Percentiles rank a stretch among this genome's conserved stretches.
phyloP scores from a whole-genome alignment of 2,888 invertebrate species.

The Scaptodrosophila latifasciaeformis region DNA sequence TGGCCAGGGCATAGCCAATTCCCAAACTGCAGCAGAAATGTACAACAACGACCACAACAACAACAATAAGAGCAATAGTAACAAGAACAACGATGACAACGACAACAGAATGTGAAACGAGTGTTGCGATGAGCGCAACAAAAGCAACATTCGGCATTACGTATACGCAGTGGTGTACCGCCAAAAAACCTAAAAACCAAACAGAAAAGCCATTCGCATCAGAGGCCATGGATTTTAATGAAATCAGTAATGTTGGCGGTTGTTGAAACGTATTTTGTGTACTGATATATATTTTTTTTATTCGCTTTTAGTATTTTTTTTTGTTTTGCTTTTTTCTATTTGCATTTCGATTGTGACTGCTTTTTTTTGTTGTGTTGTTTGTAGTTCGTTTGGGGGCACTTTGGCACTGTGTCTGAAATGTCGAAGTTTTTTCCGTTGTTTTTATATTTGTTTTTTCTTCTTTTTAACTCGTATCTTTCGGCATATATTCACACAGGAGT shows the following conservation, averaged over 20 bases:
- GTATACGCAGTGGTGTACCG: slow-evolving; percentile 68
- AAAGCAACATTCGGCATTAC: slow-evolving; percentile 62
- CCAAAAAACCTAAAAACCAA: slow-evolving; percentile 28
- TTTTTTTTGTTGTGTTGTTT: background rate
- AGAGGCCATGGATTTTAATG: slow-evolving; percentile 40
- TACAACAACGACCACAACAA: slow-evolving; percentile 61
- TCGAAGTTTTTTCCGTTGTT: background rate
- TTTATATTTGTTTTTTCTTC: background rate
- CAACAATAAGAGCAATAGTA: slow-evolving; percentile 18
- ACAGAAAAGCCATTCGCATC: slow-evolving; percentile 1
- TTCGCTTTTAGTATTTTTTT: background rate
- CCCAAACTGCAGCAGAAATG: slow-evolving; percentile 68
- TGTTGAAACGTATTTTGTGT: slow-evolving; percentile 12
- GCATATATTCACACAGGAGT: slow-evolving; percentile 54
- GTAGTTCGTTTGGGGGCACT: background rate
- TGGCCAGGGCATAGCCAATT: slow-evolving; percentile 44
- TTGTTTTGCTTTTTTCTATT: background rate
- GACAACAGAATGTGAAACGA: background rate
- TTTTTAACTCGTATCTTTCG: background rate
- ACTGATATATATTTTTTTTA: slow-evolving; percentile 10
- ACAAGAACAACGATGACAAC: slow-evolving; percentile 26
- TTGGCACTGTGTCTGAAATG: background rate
- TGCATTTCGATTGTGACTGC: no score
- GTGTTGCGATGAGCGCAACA: slow-evolving; percentile 32
- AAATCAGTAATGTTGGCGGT: slow-evolving; percentile 44